Percentiles rank a stretch among this genome's conserved stretches.
These are phyloP conservation scores for Okamejei kenojei DNA, from an alignment of 2,797 vertebrate species.

Conservation along the genomic window DNA sequence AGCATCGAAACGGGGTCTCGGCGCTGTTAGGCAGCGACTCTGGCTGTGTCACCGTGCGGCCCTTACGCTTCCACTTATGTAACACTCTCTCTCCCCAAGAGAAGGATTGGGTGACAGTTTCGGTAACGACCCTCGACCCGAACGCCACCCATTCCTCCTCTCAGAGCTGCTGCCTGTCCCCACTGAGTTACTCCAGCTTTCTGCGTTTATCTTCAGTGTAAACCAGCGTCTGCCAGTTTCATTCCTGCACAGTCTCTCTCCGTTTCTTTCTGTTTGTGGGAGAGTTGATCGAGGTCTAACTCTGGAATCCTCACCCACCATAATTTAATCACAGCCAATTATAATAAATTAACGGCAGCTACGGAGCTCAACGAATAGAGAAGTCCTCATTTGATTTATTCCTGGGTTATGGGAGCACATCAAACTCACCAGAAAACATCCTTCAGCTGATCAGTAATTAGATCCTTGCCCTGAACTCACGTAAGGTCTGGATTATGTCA, in stretches of 20 bases:
- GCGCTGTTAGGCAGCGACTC: no score
- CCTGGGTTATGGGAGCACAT: neutral
- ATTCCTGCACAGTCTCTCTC: neutral
- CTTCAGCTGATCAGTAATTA: neutral
- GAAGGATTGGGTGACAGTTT: no score
- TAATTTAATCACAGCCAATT: constrained; percentile 25
- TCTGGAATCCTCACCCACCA: neutral
- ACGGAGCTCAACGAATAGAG: neutral
- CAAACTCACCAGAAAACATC: neutral
- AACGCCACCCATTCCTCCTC: no score
- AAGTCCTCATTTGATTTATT: neutral
- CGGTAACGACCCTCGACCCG: no score
- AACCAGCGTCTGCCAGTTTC: neutral
- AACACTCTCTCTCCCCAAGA: no score
- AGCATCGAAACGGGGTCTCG: no score
- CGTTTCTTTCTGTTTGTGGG: neutral
- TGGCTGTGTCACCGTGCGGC: no score
- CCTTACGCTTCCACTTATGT: no score
- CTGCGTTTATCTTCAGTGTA: no score
- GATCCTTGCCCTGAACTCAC: neutral
- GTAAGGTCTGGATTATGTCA: no score
- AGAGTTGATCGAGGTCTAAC: neutral
- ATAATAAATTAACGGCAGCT: neutral
- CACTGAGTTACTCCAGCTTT: no score
- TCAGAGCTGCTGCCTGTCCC: no score